phyloP scores from a whole-genome alignment of 2,888 invertebrate species.

The Heliconius charithonia region DNA sequence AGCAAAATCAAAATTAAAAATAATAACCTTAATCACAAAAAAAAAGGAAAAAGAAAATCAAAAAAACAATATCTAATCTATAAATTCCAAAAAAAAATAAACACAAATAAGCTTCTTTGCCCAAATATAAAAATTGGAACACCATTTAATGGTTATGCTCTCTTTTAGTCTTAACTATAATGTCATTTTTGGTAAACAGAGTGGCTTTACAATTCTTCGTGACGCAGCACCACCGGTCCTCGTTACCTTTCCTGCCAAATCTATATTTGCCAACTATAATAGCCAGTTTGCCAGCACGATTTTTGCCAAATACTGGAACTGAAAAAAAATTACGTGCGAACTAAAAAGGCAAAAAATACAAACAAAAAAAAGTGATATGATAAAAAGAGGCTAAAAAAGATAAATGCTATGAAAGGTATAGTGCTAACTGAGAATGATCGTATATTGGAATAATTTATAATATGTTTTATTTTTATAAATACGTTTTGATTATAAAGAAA shows the following conservation, averaged over 20 bases:
- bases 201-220: constrained; percentile 54
- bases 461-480: not conserved
- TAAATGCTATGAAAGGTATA: not conserved
- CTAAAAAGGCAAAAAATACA: not conserved
- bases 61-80: not conserved
- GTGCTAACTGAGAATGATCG: not conserved
- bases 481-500: not conserved
- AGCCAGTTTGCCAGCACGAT: constrained; percentile 51
- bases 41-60: not conserved
- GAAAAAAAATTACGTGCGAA: constrained; percentile 36
- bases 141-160: constrained; percentile 57
- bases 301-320: constrained; percentile 56
- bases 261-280: constrained; percentile 58
- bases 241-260: constrained; percentile 47
- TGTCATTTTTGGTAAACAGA: constrained; percentile 55
- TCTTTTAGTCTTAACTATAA: constrained; percentile 55
- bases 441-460: not conserved
- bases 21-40: not conserved
- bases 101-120: not conserved
- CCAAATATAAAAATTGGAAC: not conserved
- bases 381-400: not conserved
- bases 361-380: not conserved
- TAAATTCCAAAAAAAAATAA: not conserved
- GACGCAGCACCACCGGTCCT: constrained; percentile 55
- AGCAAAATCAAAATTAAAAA: not conserved